phyloP scores from a whole-genome alignment of 2,797 vertebrate genomes.

The Novumbra hubbsi region DNA sequence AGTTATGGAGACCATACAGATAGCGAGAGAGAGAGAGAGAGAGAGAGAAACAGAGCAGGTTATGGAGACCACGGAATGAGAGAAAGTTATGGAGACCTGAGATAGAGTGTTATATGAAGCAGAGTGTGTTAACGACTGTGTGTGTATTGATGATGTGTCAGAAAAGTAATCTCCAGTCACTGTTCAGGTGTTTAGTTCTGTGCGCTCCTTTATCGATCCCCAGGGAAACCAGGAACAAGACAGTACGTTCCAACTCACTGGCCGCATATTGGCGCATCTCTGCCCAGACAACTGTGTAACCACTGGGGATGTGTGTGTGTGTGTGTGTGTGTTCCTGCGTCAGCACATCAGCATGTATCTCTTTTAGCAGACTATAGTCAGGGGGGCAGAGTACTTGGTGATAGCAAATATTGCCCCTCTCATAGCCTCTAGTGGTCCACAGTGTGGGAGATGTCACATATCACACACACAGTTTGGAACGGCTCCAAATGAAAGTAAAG shows the following conservation, averaged over 20 bases:
- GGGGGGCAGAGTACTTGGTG: constrained; percentile 19
- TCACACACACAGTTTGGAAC: constrained; percentile 19
- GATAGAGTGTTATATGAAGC: constrained; percentile 13
- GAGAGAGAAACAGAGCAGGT: background rate
- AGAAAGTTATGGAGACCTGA: background rate
- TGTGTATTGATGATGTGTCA: constrained; percentile 43
- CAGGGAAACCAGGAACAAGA: constrained; percentile 62
- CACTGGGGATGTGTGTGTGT: constrained; percentile 30
- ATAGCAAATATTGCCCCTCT: constrained; percentile 36
- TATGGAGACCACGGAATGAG: background rate
- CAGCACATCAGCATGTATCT: constrained; percentile 1
- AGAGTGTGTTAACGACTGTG: constrained; percentile 13
- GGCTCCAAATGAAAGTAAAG: constrained; percentile 8
- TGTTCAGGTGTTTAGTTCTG: background rate
- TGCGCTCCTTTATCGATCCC: constrained; percentile 57
- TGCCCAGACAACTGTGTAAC: constrained; percentile 35
- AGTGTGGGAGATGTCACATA: constrained; percentile 34
- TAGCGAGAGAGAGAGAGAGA: background rate
- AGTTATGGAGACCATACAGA: background rate
- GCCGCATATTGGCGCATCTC: constrained; percentile 49
- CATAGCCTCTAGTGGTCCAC: constrained; percentile 26
- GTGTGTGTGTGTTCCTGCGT: background rate
- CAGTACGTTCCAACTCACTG: constrained; percentile 66
- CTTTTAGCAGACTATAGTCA: constrained; percentile 12
- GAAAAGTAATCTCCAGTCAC: constrained; percentile 37